Conservation (phyloP, 2,888 invertebrate genomes). For the Plebejus argus region DNA sequence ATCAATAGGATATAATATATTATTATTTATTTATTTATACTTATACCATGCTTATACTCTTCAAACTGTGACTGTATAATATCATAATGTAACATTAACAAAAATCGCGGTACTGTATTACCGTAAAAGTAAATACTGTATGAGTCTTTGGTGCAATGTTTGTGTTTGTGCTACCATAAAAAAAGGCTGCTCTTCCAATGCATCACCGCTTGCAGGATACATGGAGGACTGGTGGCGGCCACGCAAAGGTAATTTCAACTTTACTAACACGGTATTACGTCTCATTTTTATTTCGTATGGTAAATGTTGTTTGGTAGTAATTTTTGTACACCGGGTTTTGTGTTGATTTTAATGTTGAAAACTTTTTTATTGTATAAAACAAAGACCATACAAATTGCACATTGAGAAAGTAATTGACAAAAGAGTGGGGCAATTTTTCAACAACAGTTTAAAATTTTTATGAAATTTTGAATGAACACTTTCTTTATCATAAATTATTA, state of each 20-base stretch:
- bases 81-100: background rate
- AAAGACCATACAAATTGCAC: background rate
- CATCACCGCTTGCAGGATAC: slow-evolving; percentile 97
- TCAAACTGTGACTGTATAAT: slow-evolving; percentile 32
- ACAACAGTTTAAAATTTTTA: background rate
- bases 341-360: background rate
- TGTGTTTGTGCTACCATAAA: slow-evolving; percentile 82
- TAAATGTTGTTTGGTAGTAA: background rate
- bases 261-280: slow-evolving; percentile 54
- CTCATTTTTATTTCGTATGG: slow-evolving; percentile 21
- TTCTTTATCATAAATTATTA: background rate
- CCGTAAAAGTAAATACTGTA: slow-evolving; percentile 76
- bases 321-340: background rate
- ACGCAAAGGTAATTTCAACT: slow-evolving; percentile 91
- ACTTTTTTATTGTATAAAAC: background rate
- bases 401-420: background rate
- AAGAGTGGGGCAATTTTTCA: background rate
- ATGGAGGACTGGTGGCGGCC: slow-evolving; percentile 99
- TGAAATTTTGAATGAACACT: background rate
- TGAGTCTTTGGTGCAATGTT: slow-evolving; percentile 76
- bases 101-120: slow-evolving; percentile 33
- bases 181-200: slow-evolving; percentile 86
- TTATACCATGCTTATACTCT: background rate
- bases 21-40: background rate
- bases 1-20: background rate